phyloP scores from a whole-genome alignment of 2,888 invertebrate genomes.

The Bugula neritina region DNA sequence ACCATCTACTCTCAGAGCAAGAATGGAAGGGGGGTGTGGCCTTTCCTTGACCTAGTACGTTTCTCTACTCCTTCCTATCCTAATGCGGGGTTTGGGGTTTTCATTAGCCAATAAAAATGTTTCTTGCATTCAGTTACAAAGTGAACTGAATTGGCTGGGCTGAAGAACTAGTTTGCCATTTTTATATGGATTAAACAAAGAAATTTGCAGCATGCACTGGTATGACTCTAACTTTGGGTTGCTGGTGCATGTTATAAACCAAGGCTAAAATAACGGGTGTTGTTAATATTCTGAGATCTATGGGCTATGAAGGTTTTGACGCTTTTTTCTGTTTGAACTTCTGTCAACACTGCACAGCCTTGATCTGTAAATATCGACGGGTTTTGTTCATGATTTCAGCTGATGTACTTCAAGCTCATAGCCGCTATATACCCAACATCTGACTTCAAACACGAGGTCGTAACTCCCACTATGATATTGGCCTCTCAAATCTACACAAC shows the following conservation, averaged over 20 bases:
- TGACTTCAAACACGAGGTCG: conserved; percentile 80
- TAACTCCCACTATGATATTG: conserved; percentile 75
- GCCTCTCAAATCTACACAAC: conserved; percentile 69
- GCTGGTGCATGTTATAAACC: neutral
- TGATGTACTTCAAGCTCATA: conserved; percentile 76
- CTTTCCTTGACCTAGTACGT: conserved; percentile 48
- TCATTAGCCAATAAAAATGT: neutral
- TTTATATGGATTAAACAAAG: no score
- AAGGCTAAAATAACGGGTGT: no score
- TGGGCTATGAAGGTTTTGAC: no score
- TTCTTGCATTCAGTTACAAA: neutral
- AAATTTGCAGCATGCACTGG: neutral
- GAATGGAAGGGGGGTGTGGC: conserved; percentile 53
- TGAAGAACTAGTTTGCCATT: no score
- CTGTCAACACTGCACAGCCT: no score
- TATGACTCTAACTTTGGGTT: neutral
- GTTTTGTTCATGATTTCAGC: conserved; percentile 48
- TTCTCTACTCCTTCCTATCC: no score
- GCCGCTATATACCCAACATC: conserved; percentile 79
- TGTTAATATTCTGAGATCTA: no score
- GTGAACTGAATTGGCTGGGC: no score
- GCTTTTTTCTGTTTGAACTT: no score
- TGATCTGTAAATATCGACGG: no score
- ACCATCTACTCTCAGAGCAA: conserved; percentile 50
- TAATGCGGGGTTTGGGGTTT: neutral